Evolutionary conservation across 2,113 vertebrate species (phyloP).

Genomic region (Cyphomyrus plagiostoma): DNA sequence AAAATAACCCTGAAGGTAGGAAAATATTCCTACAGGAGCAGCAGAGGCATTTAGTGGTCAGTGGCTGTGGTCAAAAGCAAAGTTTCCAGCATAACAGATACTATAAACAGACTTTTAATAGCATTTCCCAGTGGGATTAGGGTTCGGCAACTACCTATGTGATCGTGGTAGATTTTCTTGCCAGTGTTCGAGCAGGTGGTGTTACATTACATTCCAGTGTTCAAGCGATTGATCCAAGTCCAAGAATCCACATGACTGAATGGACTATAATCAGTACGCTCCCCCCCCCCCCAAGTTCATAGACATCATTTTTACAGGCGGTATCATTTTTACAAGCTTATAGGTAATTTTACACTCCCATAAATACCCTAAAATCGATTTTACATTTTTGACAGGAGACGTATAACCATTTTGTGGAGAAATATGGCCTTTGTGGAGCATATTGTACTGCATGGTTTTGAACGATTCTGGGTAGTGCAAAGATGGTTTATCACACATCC

Average conservation of each 20-base stretch:
- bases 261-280: neutral
- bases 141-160: neutral
- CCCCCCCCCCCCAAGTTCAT: too few relatives aligned
- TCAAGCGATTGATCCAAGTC: neutral
- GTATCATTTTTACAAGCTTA: neutral
- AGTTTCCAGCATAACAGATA: neutral
- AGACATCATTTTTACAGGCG: too few relatives aligned
- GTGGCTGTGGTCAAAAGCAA: neutral
- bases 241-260: neutral
- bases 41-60: neutral
- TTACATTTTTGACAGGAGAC: neutral
- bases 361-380: neutral
- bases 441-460: neutral
- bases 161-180: neutral
- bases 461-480: neutral
- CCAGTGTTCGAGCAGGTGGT: neutral
- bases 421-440: neutral
- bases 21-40: neutral
- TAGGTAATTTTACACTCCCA: neutral
- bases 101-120: neutral
- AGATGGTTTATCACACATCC: neutral
- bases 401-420: neutral
- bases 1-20: neutral
- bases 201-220: neutral
- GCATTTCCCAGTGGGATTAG: neutral